Conservation (phyloP, 2,888 invertebrate species). For the Drosophila eohydei region DNA sequence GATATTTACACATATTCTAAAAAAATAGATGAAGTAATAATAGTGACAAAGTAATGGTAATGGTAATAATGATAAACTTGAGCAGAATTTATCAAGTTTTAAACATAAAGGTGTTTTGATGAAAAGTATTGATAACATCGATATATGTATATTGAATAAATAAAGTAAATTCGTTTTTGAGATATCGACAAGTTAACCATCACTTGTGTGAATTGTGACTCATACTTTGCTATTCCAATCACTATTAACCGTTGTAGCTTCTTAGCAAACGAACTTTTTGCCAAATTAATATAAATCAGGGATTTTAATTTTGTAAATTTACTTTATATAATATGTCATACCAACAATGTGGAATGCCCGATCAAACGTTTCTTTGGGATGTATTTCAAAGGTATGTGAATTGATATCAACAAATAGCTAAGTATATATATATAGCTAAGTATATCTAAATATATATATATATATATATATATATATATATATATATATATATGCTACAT, state of each 20-base stretch:
- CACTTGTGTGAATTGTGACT: slow-evolving; percentile 7
- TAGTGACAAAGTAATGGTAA: too few species aligned
- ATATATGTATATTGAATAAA: slow-evolving; percentile 4
- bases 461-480: too few species aligned
- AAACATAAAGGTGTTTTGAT: neutral
- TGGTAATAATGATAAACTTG: too few species aligned
- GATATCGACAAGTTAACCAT: slow-evolving; percentile 6
- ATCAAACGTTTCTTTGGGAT: slow-evolving; percentile 91
- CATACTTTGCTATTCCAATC: slow-evolving; percentile 8
- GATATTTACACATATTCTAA: too few species aligned
- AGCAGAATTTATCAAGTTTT: neutral
- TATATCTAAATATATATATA: too few species aligned
- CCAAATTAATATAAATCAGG: slow-evolving; percentile 7
- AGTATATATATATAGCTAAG: neutral
- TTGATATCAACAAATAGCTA: neutral
- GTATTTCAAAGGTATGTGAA: slow-evolving; percentile 87
- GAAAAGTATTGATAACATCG: neutral
- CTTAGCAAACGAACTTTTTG: slow-evolving; percentile 1
- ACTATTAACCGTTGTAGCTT: neutral
- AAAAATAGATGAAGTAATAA: too few species aligned
- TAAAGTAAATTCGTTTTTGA: neutral
- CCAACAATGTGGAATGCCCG: slow-evolving; percentile 89
- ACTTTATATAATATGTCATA: slow-evolving; percentile 83
- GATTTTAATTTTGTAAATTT: slow-evolving; percentile 1
- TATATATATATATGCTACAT: neutral